These are phyloP conservation scores for Flabesymbios commensalis DNA, from an alignment of 2,888 invertebrate genomes.

Conservation along the genomic window DNA sequence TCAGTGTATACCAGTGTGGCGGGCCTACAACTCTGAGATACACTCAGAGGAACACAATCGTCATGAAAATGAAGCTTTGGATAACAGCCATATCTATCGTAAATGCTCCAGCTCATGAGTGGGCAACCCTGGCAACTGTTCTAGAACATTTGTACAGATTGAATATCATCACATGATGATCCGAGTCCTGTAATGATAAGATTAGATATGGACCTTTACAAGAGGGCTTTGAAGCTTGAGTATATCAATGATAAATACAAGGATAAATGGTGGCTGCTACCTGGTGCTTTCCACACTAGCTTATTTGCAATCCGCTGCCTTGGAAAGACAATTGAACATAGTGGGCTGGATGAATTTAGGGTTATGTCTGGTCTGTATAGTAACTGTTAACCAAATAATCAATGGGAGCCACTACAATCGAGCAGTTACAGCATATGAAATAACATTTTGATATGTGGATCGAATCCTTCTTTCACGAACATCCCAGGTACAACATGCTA, in stretches of 20 bases:
- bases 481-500: too few relatives aligned
- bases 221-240: slow-evolving; percentile 9
- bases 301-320: too few relatives aligned
- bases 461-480: too few relatives aligned
- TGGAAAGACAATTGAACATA: slow-evolving; percentile 6
- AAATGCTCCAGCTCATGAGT: too few relatives aligned
- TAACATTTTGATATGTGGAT: too few relatives aligned
- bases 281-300: too few relatives aligned
- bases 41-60: too few relatives aligned
- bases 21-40: too few relatives aligned
- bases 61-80: too few relatives aligned
- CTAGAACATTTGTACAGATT: slow-evolving; percentile 5
- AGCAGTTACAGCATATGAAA: too few relatives aligned
- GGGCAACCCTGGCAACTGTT: slow-evolving; percentile 11
- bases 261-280: slow-evolving; percentile 8
- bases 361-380: slow-evolving; percentile 9
- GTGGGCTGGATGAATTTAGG: slow-evolving; percentile 7
- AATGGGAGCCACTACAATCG: slow-evolving; percentile 11
- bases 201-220: slow-evolving; percentile 17
- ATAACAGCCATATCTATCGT: too few relatives aligned
- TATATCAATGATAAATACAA: slow-evolving; percentile 4
- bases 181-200: background rate
- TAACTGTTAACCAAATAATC: slow-evolving; percentile 3
- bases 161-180: background rate
- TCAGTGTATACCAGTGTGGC: too few relatives aligned